Conservation (phyloP, 1,140 invertebrate species). For the Gonatopus flavifemur region DNA sequence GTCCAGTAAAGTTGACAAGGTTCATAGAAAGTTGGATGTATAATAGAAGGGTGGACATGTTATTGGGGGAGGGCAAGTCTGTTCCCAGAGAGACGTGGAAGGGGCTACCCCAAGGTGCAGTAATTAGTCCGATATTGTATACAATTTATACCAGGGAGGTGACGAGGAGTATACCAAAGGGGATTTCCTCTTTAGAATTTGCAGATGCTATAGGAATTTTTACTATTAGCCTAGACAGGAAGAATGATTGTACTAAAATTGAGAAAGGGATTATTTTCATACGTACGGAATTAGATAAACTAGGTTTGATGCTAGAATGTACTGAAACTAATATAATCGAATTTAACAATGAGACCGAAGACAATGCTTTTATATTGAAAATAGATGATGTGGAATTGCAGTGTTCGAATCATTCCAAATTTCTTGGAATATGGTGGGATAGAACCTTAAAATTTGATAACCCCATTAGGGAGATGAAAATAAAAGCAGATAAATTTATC, state of each 20-base stretch:
- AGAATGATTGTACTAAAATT: conserved; percentile 4
- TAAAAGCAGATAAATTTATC: too few species aligned
- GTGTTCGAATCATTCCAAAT: background rate
- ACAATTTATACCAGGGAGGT: too few species aligned
- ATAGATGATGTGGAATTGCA: background rate
- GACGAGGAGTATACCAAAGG: background rate
- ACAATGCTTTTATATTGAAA: conserved; percentile 3
- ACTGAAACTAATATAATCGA: too few species aligned
- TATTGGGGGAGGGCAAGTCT: too few species aligned
- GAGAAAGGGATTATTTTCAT: background rate
- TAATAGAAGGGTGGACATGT: background rate
- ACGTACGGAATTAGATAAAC: background rate
- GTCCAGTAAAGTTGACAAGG: background rate
- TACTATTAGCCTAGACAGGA: too few species aligned
- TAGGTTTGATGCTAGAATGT: background rate
- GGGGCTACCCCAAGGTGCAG: conserved; percentile 13
- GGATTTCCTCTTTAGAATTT: conserved; percentile 1
- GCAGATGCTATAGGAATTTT: conserved; percentile 12
- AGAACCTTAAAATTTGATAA: conserved; percentile 9
- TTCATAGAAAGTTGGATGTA: background rate
- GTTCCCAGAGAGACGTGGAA: conserved; percentile 4
- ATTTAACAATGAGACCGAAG: too few species aligned
- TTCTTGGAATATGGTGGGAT: conserved; percentile 12
- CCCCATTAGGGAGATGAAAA: too few species aligned
- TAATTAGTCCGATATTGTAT: too few species aligned